phyloP scores from a whole-genome alignment of 2,888 invertebrate species.

The Rhagonycha lutea region DNA sequence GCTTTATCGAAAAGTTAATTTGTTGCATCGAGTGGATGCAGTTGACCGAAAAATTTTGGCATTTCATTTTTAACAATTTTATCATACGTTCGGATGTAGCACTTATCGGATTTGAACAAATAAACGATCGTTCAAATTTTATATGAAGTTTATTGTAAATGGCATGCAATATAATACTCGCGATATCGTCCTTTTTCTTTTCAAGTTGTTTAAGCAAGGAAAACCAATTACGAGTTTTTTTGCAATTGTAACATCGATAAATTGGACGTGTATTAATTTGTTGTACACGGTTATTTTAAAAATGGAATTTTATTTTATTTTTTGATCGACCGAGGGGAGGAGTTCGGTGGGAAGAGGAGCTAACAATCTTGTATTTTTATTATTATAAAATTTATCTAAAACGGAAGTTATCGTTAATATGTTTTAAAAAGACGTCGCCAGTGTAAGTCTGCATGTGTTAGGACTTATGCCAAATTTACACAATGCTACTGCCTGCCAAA shows the following conservation, averaged over 20 bases:
- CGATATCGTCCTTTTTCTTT: neutral
- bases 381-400: constrained; percentile 13
- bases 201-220: neutral
- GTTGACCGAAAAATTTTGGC: neutral
- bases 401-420: constrained; percentile 27
- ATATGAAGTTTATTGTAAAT: neutral
- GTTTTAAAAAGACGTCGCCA: constrained; percentile 28
- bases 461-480: constrained; percentile 34
- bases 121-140: neutral
- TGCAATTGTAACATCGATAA: neutral
- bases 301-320: neutral
- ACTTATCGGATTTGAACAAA: neutral
- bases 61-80: neutral
- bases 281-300: neutral
- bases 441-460: constrained; percentile 31
- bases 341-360: neutral
- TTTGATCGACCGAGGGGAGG: neutral
- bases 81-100: neutral
- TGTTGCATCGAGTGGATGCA: neutral
- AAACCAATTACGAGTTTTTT: neutral
- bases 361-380: neutral
- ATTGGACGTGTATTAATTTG: neutral
- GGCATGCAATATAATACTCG: neutral
- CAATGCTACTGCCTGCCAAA: constrained; percentile 29
- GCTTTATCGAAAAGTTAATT: neutral